A percentile compares a stretch with the other conserved stretches of the same genome.
Evolutionary conservation across 2,113 vertebrate species (phyloP).

Genomic region (Nycticorax nycticorax): DNA sequence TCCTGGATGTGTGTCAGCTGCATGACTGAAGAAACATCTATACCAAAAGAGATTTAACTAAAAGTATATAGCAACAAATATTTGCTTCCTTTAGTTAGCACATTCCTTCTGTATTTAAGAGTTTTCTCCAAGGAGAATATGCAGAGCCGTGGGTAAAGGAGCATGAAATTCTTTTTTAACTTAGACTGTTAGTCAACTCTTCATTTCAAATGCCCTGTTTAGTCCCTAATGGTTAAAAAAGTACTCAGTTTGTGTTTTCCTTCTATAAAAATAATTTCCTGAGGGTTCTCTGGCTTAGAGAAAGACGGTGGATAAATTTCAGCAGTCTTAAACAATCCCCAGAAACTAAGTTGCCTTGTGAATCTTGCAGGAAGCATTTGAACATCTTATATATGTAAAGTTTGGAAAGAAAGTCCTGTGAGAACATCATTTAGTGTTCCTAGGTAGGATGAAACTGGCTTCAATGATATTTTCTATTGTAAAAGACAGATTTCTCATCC

Average conservation of each 20-base stretch:
- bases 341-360: background rate
- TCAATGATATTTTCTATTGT: background rate
- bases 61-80: background rate
- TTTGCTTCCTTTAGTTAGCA: background rate
- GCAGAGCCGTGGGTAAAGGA: background rate
- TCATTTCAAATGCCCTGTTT: conserved; percentile 13
- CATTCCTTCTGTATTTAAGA: background rate
- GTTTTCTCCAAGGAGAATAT: conserved; percentile 9
- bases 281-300: background rate
- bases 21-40: background rate
- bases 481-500: background rate
- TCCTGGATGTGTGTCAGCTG: background rate
- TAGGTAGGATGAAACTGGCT: background rate
- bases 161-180: background rate
- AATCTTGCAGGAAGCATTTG: background rate
- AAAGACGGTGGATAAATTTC: background rate
- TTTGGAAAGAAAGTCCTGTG: background rate
- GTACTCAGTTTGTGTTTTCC: background rate
- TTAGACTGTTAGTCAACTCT: background rate
- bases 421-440: background rate
- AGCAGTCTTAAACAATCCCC: background rate
- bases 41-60: background rate
- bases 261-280: conserved; percentile 8
- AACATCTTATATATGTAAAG: background rate
- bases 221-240: background rate